Base-by-base conservation (phyloP, 2,113 vertebrate genomes). In the Diglossa brunneiventris region DNA sequence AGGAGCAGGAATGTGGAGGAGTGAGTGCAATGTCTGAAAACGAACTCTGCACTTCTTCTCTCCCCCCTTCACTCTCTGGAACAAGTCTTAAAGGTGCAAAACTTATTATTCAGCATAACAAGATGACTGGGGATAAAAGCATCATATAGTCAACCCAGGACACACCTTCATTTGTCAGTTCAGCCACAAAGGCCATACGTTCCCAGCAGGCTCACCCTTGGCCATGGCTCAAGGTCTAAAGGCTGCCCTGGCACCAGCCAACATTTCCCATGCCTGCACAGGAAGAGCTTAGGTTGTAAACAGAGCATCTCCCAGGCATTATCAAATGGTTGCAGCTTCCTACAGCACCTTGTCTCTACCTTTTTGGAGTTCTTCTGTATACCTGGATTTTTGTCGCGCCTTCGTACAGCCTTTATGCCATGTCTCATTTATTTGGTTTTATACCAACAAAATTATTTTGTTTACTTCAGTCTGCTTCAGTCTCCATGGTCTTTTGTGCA, bases 211-310 rank as follows among this genome's bases (percentile, higher is more conserved):
- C 13, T 82, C 13, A 1, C 11, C n/a, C 10, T 39, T 30, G 56
- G 47, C 33, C 23, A 3, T 2, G 7, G 47, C 21, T 79, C 58
- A 23, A 14, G 18, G 42, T 17, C 33, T 39, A 39, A 50, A 69
- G 50, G 13, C 4, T 20, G 27, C 23, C 62, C 14, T 0, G 0
- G 27, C 41, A 11, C 4, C 69, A 55, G 56, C 24, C 17, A 15
- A 16, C 2, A 2, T 30, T 70, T 37, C 66, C 47, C 6, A 0
- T 2, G 3, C 46, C n/a, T 35, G 41, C 30, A 35, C 19, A 63
- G 50, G 19, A 46, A 52, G 5, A 66, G n/a, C 31, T 82, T 37
- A 2, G 6, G 3, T 3, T 23, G 15, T 7, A 50, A 7, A 35
- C 1, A 19, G 6, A 75, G 10, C 31, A 49, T 26, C 41, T 87